Evolutionary conservation across 2,888 invertebrate genomes (phyloP), one percentile per base, ranked within the genome.

Genomic region (Ganaspis brasiliensis): DNA sequence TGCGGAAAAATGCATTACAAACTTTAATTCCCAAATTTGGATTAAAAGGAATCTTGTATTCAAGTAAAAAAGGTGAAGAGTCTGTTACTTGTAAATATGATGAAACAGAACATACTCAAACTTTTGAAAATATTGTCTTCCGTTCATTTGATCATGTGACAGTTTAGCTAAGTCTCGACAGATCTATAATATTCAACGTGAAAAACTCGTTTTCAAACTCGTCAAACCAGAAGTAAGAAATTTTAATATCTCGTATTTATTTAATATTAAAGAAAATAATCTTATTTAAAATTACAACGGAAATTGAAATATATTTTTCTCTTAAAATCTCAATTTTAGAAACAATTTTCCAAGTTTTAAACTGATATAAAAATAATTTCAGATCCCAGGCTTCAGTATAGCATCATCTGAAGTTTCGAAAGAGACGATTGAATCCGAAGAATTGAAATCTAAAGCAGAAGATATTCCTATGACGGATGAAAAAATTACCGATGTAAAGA

Each of bases 1-100:
- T 99, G 12, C 94, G 98, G 72, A 96, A 98, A 89, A 99, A 99
- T 93, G 99, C 99, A 0, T 92, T 99, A 9, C 98, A 99, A 92
- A 95, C 99, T 73, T 94, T 99, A 16, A 97, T 99, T 81, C 99
- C 99, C 0, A 98, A 97, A 89, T 99, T 97, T 91, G 99, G 99
- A 0, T 93, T 99, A 74, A 99, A 99, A 91, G 98, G 98, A 49
- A 97, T 96, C 0, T 92, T 99, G 52, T 97, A 96, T 88, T 91
- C 98, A 73, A 92, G 78, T 73, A 94, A 93, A 83, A 91, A 91
- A 57, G 88, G 84, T 16, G 87, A 88, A 82, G 79, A 81, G 14
- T 92, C 92, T 4, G 92, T 93, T 5, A 91, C 92, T 0, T 98
- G 98, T 88, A 92, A 92, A 0, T 98, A 96, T 88, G 96, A 96